phyloP scores from a whole-genome alignment of 2,797 vertebrate genomes.

The Paratrypauchen microcephalus region DNA sequence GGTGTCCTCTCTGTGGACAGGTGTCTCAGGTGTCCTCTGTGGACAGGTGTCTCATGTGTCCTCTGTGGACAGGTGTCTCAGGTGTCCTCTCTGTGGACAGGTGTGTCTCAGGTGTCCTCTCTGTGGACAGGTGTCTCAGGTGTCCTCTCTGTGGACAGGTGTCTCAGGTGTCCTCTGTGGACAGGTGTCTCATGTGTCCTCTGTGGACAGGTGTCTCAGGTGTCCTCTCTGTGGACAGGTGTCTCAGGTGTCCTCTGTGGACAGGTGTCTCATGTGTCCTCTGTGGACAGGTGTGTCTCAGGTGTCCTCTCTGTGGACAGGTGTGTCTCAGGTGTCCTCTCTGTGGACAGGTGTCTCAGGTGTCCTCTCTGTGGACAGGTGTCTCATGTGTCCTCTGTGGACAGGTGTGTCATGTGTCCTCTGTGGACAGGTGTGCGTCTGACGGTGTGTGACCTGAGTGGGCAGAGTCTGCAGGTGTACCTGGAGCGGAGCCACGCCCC shows the following conservation, averaged over 20 bases:
- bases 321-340: too few species aligned
- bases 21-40: slow-evolving; percentile 16
- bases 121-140: too few species aligned
- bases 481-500: slow-evolving; percentile 51
- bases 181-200: too few species aligned
- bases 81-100: too few species aligned
- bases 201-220: background rate
- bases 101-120: too few species aligned
- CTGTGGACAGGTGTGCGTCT: slow-evolving; percentile 49
- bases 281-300: slow-evolving; percentile 27
- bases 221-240: too few species aligned
- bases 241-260: too few species aligned
- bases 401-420: background rate
- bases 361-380: background rate
- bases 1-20: too few species aligned
- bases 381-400: too few species aligned
- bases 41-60: too few species aligned
- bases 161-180: slow-evolving; percentile 2
- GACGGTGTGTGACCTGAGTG: slow-evolving; percentile 48
- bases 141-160: too few species aligned
- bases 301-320: background rate
- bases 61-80: background rate
- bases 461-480: slow-evolving; percentile 56
- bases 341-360: background rate
- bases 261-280: too few species aligned